Evolutionary conservation across 2,113 vertebrate genomes (phyloP).

Genomic region (Raja brachyura): DNA sequence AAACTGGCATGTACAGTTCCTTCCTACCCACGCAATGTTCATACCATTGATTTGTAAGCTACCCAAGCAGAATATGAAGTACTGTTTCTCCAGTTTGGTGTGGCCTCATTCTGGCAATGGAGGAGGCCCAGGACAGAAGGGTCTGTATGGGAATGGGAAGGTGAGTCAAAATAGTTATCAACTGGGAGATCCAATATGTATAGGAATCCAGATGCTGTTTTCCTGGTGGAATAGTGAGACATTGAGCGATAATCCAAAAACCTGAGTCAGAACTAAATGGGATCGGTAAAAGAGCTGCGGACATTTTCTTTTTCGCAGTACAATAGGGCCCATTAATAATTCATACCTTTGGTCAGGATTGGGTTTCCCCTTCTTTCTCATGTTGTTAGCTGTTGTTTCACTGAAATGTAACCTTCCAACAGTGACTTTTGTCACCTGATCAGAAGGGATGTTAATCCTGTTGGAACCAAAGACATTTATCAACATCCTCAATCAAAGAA

Average conservation of each 20-base stretch:
- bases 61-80: too few relatives aligned
- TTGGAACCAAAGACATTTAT: conserved; percentile 19
- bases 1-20: too few relatives aligned
- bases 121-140: too few relatives aligned
- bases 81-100: too few relatives aligned
- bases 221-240: neutral
- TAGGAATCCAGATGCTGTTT: neutral
- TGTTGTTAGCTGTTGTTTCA: conserved; percentile 96
- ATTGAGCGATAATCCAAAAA: neutral
- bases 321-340: accelerated
- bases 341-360: conserved; percentile 93
- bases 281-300: accelerated
- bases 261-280: neutral
- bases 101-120: too few relatives aligned
- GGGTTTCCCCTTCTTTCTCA: conserved; percentile 97
- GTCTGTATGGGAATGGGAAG: too few relatives aligned
- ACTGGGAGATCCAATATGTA: neutral
- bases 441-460: conserved; percentile 84
- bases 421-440: conserved; percentile 97
- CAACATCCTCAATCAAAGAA: neutral
- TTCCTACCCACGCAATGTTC: too few relatives aligned
- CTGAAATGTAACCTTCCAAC: conserved; percentile 95
- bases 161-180: too few relatives aligned
- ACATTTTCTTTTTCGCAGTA: accelerated
- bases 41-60: too few relatives aligned